Evolutionary conservation across 2,797 vertebrate species (phyloP), one percentile per base, ranked within the genome.

Genomic region (Selene dorsalis): DNA sequence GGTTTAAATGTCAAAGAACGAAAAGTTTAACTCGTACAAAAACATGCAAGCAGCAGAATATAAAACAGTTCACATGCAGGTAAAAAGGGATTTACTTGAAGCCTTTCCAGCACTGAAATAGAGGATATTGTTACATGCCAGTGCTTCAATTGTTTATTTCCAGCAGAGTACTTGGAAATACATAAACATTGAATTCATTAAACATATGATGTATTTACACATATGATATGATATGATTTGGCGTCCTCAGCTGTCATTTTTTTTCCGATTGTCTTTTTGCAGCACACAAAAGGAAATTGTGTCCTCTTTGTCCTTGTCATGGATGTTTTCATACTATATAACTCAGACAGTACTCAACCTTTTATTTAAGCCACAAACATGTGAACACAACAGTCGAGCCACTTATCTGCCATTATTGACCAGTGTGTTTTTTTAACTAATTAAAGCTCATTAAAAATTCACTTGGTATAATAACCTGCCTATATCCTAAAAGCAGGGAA

Each of bases 371-470:
- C 22, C 10, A 56, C 28, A 79, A 75, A 79, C 55, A 76, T 75
- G 22, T 57, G 76, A 75, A 77, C 50, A 74, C 76, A 68, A 65
- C 35, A 74, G 28, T 16, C 18, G 30, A 35, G 45, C 53, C 75
- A 73, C 75, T 75, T 62, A 43, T 35, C 57, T 65, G 30, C 62
- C 56, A 69, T 81, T 82, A 84, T 66, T 85, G 74, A 73, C 79
- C 76, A 38, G 20, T 66, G 7, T 0, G 1, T 50, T 24, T 47
- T 47, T 20, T 2, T 7, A 69, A 58, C 71, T 78, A 87, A 90
- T 89, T 85, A 87, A 50, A 70, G 28, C 9, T 69, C 79, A 87
- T 91, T 84, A 87, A 91, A 84, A 84, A 92, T 91, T 83, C 86
- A 91, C 69, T 77, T 59, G 32, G 69, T 81, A 70, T 69, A 91